Percentiles rank a stretch among this genome's conserved stretches.
phyloP scores from a whole-genome alignment of 2,888 invertebrate species.

The Amblyjoppa fuscipennis region DNA sequence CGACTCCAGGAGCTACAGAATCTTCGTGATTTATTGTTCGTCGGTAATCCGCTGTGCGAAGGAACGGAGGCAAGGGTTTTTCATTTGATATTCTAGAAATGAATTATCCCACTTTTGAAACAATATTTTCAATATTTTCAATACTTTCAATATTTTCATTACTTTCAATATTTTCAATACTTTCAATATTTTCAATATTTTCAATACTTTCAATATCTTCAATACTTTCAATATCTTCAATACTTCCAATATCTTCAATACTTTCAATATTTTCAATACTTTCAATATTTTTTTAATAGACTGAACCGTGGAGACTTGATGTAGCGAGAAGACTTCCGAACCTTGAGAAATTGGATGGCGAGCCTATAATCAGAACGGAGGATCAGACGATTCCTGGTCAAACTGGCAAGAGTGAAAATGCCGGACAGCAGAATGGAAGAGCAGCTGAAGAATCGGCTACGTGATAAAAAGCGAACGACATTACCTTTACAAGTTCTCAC shows the following conservation, averaged over 20 bases:
- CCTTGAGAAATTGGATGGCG: slow-evolving; percentile 93
- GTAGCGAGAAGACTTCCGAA: slow-evolving; percentile 91
- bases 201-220: too few relatives aligned
- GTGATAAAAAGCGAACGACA: neutral
- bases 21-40: slow-evolving; percentile 92
- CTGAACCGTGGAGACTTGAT: slow-evolving; percentile 90
- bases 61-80: slow-evolving; percentile 78
- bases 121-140: neutral
- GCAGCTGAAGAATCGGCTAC: slow-evolving; percentile 55
- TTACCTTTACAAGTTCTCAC: neutral
- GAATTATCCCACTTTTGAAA: neutral
- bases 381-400: slow-evolving; percentile 69
- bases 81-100: neutral
- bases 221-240: too few relatives aligned
- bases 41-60: slow-evolving; percentile 88
- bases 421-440: slow-evolving; percentile 60
- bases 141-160: too few relatives aligned
- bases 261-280: neutral
- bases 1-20: slow-evolving; percentile 90
- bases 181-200: too few relatives aligned
- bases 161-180: too few relatives aligned
- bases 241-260: neutral
- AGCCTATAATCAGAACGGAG: slow-evolving; percentile 89
- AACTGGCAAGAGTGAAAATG: slow-evolving; percentile 65
- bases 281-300: slow-evolving; percentile 83